Conservation (phyloP, 2,797 vertebrate genomes). For the Trachurus trachurus region DNA sequence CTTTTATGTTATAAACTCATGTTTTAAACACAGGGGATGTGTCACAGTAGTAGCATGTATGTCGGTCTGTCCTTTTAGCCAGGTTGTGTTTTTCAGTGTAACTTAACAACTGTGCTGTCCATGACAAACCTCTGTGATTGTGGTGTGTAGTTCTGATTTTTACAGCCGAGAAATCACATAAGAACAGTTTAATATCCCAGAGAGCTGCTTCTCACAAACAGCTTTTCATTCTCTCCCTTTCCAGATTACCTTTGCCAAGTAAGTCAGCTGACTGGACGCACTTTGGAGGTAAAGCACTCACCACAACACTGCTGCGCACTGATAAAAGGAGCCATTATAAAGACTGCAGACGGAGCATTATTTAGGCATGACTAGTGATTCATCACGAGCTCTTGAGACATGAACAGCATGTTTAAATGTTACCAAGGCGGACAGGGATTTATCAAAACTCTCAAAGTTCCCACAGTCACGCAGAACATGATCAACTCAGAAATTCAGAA, state of each 20-base stretch:
- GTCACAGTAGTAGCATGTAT: background rate
- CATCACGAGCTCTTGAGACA: constrained; percentile 56
- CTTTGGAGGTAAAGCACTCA: constrained; percentile 94
- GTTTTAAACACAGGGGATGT: background rate
- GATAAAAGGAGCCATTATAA: constrained; percentile 49
- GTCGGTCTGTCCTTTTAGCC: background rate
- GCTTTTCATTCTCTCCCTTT: constrained; percentile 29
- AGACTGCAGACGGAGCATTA: constrained; percentile 44
- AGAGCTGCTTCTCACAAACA: constrained; percentile 8
- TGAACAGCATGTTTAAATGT: constrained; percentile 51
- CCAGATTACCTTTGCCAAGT: constrained; percentile 97
- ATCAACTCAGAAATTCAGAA: constrained; percentile 13
- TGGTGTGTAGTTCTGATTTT: background rate
- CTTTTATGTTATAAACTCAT: background rate
- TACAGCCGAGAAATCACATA: background rate
- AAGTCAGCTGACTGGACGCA: constrained; percentile 99
- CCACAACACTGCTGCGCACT: background rate
- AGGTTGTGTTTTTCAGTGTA: background rate
- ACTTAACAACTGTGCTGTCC: background rate
- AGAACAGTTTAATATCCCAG: background rate
- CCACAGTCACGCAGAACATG: constrained; percentile 39
- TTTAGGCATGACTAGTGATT: constrained; percentile 58
- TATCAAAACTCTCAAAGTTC: constrained; percentile 49
- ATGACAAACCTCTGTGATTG: background rate
- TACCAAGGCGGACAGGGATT: constrained; percentile 31